Conservation (phyloP, 2,113 vertebrate species). For the Ailuropoda melanoleuca region DNA sequence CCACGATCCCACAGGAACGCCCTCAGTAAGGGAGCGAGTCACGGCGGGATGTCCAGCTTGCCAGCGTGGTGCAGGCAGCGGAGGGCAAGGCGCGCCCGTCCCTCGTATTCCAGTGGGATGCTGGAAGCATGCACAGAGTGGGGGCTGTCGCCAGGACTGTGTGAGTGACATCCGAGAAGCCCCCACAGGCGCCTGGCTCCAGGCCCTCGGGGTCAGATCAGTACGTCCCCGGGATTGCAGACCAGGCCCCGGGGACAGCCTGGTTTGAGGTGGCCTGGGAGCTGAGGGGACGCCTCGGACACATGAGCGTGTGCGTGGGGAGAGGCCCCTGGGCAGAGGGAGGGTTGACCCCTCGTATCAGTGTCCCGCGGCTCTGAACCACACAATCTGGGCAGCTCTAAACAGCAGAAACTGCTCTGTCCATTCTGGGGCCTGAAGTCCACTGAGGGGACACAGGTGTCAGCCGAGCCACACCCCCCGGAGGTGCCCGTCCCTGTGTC, state of each 20-base stretch:
- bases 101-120: background rate
- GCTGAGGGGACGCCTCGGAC: background rate
- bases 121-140: background rate
- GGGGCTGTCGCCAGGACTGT: background rate
- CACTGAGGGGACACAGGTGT: background rate
- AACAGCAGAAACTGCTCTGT: background rate
- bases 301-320: fast-evolving
- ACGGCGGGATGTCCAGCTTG: background rate
- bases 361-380: background rate
- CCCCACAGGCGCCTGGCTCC: fast-evolving
- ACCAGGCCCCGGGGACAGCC: background rate
- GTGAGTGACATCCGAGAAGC: background rate
- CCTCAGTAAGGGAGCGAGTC: background rate
- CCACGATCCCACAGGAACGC: background rate
- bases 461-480: background rate
- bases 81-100: fast-evolving
- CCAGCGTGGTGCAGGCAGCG: background rate
- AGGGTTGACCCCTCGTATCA: background rate
- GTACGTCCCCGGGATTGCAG: background rate
- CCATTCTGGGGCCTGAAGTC: background rate
- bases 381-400: background rate
- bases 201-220: background rate
- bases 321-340: background rate
- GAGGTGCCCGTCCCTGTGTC: background rate
- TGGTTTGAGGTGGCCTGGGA: background rate